Percentiles rank a stretch among this genome's conserved stretches.
These are phyloP conservation scores for Deroptyus accipitrinus DNA, from an alignment of 2,113 vertebrate species.

Conservation along the genomic window DNA sequence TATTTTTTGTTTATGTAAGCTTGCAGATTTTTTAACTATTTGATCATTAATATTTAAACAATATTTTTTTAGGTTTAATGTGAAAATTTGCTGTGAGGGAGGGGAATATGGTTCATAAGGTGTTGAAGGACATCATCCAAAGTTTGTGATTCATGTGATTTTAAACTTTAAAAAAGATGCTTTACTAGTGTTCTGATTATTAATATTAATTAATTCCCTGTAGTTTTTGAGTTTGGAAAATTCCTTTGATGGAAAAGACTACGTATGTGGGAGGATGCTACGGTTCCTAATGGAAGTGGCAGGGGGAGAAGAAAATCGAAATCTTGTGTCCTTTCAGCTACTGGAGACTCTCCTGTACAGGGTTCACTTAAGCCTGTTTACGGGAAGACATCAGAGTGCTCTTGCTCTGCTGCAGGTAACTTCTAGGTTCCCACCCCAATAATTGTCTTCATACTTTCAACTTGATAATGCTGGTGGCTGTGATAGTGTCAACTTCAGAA, in stretches of 20 bases:
- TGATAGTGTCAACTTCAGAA: background rate
- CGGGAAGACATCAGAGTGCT: conserved; percentile 85
- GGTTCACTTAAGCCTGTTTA: conserved; percentile 87
- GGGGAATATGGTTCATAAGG: background rate
- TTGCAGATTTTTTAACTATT: background rate
- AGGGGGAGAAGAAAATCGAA: conserved; percentile 50
- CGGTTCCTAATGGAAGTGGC: conserved; percentile 78
- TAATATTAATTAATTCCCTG: background rate
- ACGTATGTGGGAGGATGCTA: conserved; percentile 86
- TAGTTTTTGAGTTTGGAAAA: conserved; percentile 91
- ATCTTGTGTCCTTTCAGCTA: conserved; percentile 86
- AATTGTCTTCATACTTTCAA: background rate
- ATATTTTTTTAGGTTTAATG: background rate
- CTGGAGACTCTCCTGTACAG: conserved; percentile 90
- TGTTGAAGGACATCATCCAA: fast-evolving
- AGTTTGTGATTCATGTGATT: background rate
- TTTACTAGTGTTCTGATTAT: background rate
- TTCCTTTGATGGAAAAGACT: conserved; percentile 94
- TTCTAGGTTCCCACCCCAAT: background rate
- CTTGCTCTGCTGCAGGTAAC: conserved; percentile 87
- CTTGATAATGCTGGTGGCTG: background rate
- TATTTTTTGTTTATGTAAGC: background rate
- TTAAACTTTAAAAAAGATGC: background rate
- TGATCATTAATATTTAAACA: background rate
- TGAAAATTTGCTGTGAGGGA: background rate